These are phyloP conservation scores for Zaprionus bogoriensis DNA, from an alignment of 2,888 invertebrate species.

Conservation along the genomic window DNA sequence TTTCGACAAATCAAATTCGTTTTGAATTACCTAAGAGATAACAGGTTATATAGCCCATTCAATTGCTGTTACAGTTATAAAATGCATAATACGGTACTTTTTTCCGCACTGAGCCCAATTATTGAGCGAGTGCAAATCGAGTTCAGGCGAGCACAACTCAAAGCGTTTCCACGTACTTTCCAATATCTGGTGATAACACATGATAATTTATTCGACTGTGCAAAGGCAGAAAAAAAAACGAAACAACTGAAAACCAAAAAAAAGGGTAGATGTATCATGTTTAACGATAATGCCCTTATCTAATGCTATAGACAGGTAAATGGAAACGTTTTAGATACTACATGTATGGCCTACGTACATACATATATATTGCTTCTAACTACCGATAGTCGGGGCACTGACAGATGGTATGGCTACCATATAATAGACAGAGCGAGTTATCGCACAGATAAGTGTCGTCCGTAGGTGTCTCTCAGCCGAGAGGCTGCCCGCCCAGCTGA, in stretches of 20 bases:
- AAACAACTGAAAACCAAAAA: slow-evolving; percentile 29
- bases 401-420: neutral
- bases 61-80: slow-evolving; percentile 1
- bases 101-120: neutral
- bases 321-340: slow-evolving; percentile 32
- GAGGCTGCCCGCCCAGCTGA: slow-evolving; percentile 6
- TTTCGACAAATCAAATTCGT: slow-evolving; percentile 1
- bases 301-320: slow-evolving; percentile 51
- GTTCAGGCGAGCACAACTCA: neutral
- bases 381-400: neutral
- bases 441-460: neutral
- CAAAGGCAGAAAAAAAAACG: slow-evolving; percentile 16
- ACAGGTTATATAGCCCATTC: slow-evolving; percentile 5
- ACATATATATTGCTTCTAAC: slow-evolving; percentile 10
- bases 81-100: slow-evolving; percentile 11
- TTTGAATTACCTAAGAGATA: neutral
- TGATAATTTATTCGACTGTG: slow-evolving; percentile 28
- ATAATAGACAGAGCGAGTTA: neutral
- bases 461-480: neutral
- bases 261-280: slow-evolving; percentile 72
- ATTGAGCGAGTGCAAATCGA: neutral
- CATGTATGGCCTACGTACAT: neutral
- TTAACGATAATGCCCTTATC: slow-evolving; percentile 67
- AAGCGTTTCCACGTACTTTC: neutral
- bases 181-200: slow-evolving; percentile 24